Evolutionary conservation across 1,140 invertebrate genomes (phyloP).

Genomic region (Drosophila varians): DNA sequence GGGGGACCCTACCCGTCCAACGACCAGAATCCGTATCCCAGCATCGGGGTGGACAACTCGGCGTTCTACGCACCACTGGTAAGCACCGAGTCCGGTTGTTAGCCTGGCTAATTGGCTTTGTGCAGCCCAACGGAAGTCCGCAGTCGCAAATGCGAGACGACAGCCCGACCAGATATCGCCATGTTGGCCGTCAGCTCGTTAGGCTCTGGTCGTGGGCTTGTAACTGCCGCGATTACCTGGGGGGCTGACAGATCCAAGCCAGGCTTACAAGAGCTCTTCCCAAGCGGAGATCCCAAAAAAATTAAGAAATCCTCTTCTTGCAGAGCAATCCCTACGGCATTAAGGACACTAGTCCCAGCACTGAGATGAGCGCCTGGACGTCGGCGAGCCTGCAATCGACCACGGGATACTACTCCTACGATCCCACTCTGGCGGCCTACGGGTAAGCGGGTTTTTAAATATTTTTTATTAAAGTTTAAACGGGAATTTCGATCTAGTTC

Average conservation of each 20-base stretch:
- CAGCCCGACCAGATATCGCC: slow-evolving; percentile 42
- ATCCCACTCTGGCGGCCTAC: slow-evolving; percentile 95
- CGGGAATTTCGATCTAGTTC: too few species aligned
- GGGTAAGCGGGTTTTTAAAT: slow-evolving; percentile 88
- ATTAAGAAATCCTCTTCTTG: slow-evolving; percentile 79
- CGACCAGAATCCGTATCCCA: slow-evolving; percentile 95
- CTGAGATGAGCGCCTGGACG: slow-evolving; percentile 95
- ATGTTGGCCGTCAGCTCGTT: slow-evolving; percentile 26
- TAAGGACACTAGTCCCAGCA: slow-evolving; percentile 91
- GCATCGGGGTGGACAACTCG: slow-evolving; percentile 95
- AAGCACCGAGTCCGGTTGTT: slow-evolving; percentile 84
- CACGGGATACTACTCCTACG: slow-evolving; percentile 95
- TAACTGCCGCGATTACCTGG: slow-evolving; percentile 43
- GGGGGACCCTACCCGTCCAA: slow-evolving; percentile 92
- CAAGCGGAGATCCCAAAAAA: background rate
- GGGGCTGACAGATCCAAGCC: slow-evolving; percentile 8
- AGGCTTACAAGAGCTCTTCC: slow-evolving; percentile 45
- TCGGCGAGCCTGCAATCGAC: slow-evolving; percentile 93
- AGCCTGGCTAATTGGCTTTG: slow-evolving; percentile 50
- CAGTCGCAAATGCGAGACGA: slow-evolving; percentile 37
- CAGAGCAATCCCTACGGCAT: slow-evolving; percentile 96
- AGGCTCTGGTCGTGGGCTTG: slow-evolving; percentile 9
- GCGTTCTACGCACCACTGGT: slow-evolving; percentile 98
- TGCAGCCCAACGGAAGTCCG: slow-evolving; percentile 54
- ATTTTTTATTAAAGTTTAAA: too few species aligned